phyloP scores from a whole-genome alignment of 2,888 invertebrate species.

The Venusia cambrica region DNA sequence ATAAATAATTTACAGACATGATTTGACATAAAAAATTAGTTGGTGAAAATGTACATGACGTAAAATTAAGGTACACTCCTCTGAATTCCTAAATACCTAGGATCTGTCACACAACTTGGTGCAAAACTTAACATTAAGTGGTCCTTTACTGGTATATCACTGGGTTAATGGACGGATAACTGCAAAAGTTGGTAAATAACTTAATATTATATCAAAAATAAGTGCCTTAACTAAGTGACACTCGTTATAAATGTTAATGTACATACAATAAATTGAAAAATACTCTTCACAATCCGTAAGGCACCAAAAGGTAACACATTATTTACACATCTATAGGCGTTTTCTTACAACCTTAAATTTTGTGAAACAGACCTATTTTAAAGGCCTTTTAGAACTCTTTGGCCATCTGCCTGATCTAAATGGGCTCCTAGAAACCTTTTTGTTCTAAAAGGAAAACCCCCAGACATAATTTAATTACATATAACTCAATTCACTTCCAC shows the following conservation, averaged over 20 bases:
- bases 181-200: conserved; percentile 16
- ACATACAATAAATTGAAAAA: conserved; percentile 21
- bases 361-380: conserved; percentile 21
- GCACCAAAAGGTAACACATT: conserved; percentile 49
- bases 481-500: no score
- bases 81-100: conserved; percentile 26
- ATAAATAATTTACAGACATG: no score
- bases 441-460: neutral
- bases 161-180: conserved; percentile 36
- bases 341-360: conserved; percentile 30
- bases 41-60: no score
- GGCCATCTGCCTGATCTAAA: conserved; percentile 12
- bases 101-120: conserved; percentile 30
- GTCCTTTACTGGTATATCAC: conserved; percentile 32
- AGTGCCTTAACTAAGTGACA: conserved; percentile 19
- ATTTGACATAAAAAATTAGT: neutral
- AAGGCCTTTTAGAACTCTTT: conserved; percentile 18
- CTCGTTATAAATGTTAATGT: conserved; percentile 7
- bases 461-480: no score
- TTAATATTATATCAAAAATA: conserved; percentile 12
- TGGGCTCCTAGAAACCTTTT: conserved; percentile 2
- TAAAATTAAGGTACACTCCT: conserved; percentile 8
- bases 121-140: conserved; percentile 19
- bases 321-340: conserved; percentile 36
- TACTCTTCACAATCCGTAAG: conserved; percentile 38